These are phyloP conservation scores for Rhabdomys dilectus DNA, from an alignment of 2,113 vertebrate species.

Conservation along the genomic window DNA sequence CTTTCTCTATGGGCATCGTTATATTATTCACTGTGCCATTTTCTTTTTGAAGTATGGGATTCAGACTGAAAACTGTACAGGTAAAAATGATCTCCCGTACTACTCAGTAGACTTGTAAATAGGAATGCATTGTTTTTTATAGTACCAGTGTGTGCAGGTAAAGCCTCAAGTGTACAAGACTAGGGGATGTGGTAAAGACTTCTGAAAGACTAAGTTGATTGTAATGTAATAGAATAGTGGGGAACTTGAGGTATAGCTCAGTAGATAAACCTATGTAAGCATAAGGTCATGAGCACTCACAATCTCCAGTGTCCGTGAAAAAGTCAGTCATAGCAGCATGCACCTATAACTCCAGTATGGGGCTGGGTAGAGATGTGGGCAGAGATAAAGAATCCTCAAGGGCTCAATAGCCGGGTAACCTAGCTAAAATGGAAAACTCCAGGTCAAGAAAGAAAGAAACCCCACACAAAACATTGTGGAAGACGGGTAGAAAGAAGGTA, in stretches of 20 bases:
- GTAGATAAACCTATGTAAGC: not conserved
- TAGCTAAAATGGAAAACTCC: not conserved
- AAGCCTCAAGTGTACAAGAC: not conserved
- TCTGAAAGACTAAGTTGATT: constrained; percentile 22
- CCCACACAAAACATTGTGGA: not conserved
- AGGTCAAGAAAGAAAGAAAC: not conserved
- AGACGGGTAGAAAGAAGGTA: too few relatives aligned
- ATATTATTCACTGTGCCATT: not conserved
- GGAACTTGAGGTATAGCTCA: too few relatives aligned
- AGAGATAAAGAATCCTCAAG: not conserved
- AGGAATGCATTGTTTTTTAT: not conserved
- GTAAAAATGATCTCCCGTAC: not conserved
- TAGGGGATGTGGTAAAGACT: constrained; percentile 8
- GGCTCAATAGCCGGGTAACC: not conserved
- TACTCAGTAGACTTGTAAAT: not conserved
- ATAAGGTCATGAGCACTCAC: too few relatives aligned
- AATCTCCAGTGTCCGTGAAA: too few relatives aligned
- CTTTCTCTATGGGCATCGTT: not conserved
- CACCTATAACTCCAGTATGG: not conserved
- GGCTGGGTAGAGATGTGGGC: not conserved
- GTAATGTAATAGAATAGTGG: not conserved
- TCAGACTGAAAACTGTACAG: not conserved
- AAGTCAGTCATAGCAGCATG: not conserved
- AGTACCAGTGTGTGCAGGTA: not conserved
- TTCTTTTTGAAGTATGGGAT: not conserved